phyloP scores from a whole-genome alignment of 2,797 vertebrate species.

The Rhadinocentrus ornatus region DNA sequence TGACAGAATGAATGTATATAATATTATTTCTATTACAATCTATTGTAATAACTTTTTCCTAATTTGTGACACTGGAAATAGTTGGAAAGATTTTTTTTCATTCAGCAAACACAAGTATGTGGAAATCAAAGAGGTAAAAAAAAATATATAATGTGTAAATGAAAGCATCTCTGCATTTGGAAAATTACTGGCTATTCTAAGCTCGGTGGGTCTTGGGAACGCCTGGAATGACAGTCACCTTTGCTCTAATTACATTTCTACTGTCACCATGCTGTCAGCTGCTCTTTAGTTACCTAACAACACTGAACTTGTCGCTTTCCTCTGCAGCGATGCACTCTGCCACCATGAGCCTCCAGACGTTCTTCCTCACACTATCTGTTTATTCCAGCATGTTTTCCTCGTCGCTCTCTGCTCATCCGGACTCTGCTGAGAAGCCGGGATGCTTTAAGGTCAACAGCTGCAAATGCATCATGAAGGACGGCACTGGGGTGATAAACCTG shows the following conservation, averaged over 20 bases:
- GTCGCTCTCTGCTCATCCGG: background rate
- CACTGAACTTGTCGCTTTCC: background rate
- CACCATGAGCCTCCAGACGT: constrained; percentile 43
- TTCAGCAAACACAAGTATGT: too few species aligned
- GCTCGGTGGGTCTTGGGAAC: constrained; percentile 36
- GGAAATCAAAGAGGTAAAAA: too few species aligned
- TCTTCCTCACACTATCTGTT: constrained; percentile 16
- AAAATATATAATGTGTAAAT: too few species aligned
- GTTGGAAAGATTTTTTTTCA: too few species aligned
- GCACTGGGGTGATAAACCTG: constrained; percentile 80
- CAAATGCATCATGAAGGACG: constrained; percentile 84
- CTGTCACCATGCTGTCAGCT: constrained; percentile 48
- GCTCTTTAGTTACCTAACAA: constrained; percentile 14
- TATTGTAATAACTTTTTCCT: too few species aligned
- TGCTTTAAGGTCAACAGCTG: constrained; percentile 83
- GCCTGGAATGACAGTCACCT: constrained; percentile 62
- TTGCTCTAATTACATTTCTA: constrained; percentile 65
- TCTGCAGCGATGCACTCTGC: background rate
- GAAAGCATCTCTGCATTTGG: background rate
- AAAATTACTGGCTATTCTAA: constrained; percentile 15
- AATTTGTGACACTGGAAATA: too few species aligned
- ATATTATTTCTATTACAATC: too few species aligned
- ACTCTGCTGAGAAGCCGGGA: constrained; percentile 32
- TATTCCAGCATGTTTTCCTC: constrained; percentile 5
- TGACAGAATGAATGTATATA: too few species aligned